Evolutionary conservation across 2,888 invertebrate genomes (phyloP).

Genomic region (Alloscopus bannaensis): DNA sequence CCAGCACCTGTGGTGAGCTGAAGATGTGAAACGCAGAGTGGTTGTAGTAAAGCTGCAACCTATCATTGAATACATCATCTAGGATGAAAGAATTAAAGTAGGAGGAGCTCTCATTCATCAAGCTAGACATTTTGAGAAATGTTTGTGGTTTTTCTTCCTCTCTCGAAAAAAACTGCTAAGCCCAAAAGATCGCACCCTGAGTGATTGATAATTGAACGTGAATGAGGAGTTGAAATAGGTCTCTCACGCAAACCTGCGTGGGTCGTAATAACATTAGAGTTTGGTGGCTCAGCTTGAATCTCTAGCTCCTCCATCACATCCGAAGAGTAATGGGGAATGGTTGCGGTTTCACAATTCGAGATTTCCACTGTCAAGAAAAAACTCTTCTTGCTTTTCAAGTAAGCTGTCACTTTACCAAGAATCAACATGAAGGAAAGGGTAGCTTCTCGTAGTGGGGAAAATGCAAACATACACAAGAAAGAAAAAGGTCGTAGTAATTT

Average conservation of each 20-base stretch:
- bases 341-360: slow-evolving; percentile 5
- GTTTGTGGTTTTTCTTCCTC: slow-evolving; percentile 39
- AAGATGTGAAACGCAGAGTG: not conserved
- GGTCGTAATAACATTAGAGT: slow-evolving; percentile 30
- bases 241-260: too few relatives aligned
- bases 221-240: slow-evolving; percentile 56
- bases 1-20: too few relatives aligned
- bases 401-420: slow-evolving; percentile 41
- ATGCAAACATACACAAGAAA: too few relatives aligned
- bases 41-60: slow-evolving; percentile 17
- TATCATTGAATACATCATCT: slow-evolving; percentile 33
- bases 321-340: not conserved
- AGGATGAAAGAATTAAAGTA: slow-evolving; percentile 33
- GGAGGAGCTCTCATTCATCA: slow-evolving; percentile 47
- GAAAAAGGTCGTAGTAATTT: slow-evolving; percentile 23
- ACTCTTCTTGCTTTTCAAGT: slow-evolving; percentile 28
- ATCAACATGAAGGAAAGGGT: slow-evolving; percentile 40
- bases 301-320: not conserved
- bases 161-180: slow-evolving; percentile 36
- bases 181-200: slow-evolving; percentile 53
- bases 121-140: slow-evolving; percentile 47
- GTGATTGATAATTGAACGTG: slow-evolving; percentile 68
- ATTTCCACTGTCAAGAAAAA: slow-evolving; percentile 42
- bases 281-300: not conserved
- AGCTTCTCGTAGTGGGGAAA: slow-evolving; percentile 10